Evolutionary conservation across 2,113 vertebrate genomes (phyloP).

Genomic region (Piliocolobus tephrosceles): DNA sequence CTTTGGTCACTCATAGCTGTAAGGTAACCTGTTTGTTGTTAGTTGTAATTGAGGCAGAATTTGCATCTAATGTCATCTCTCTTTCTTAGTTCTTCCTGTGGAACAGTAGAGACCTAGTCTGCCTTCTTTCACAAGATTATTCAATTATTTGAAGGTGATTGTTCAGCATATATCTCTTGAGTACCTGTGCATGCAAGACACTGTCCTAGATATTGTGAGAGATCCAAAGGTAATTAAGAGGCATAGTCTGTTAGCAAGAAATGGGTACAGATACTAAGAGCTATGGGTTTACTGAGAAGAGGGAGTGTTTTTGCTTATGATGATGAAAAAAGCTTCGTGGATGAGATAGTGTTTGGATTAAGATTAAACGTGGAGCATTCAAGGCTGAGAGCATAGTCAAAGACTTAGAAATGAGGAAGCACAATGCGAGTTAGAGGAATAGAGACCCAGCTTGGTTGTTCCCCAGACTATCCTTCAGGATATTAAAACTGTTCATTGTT

Average conservation of each 20-base stretch:
- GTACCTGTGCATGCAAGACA: not conserved
- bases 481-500: slow-evolving; percentile 35
- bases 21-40: not conserved
- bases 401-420: not conserved
- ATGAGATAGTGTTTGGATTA: slow-evolving; percentile 25
- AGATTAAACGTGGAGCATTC: slow-evolving; percentile 8
- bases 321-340: slow-evolving; percentile 5
- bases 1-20: not conserved
- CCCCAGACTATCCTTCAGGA: not conserved
- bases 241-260: not conserved
- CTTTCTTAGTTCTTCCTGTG: not conserved
- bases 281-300: slow-evolving; percentile 23
- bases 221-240: slow-evolving; percentile 31
- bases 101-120: slow-evolving; percentile 25
- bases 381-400: not conserved
- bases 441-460: slow-evolving; percentile 4
- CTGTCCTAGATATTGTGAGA: not conserved
- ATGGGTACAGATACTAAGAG: not conserved
- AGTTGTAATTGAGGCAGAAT: slow-evolving; percentile 5
- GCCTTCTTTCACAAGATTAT: not conserved
- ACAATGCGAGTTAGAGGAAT: not conserved
- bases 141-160: slow-evolving; percentile 44
- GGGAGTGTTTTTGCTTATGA: slow-evolving; percentile 19
- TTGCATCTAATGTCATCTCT: not conserved
- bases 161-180: slow-evolving; percentile 42